Base-by-base conservation (phyloP, 1,140 invertebrate genomes). In the Steinernema feltiae region DNA sequence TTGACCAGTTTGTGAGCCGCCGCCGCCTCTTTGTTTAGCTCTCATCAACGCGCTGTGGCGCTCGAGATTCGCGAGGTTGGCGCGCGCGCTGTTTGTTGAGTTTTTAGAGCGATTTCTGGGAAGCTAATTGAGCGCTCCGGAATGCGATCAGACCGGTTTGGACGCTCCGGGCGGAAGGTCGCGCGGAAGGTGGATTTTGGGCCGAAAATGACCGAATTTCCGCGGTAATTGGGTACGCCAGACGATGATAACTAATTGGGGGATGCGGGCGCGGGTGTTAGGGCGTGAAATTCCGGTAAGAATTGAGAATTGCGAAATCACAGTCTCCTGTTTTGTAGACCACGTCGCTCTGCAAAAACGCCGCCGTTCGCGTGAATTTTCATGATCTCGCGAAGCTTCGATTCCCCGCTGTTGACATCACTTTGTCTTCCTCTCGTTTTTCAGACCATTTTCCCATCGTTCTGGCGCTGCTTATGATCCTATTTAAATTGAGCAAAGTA, bases 1-100 rank as follows among this genome's bases (percentile, higher is more conserved):
- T 63, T 63, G 53, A 63, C 53, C 53, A 63, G 53, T 63, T 63
- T 63, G 53, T 17, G 24, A 15, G 53, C 7, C 15, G 53, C 53
- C 53, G 53, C 24, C 53, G 53, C 53, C 53, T 63, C 53, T 63
- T 63, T 63, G 53, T 63, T 27, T 63, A 63, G 53, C 53, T n/a
- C 53, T 63, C 53, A 63, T 63, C 53, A 17, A 12, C 2, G 12
- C 15, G 24, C 7, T 46, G 41, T 46, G 7, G 41, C 7, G 53
- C 7, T 41, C 35, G 35, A 41, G 35, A 41, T n/a, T 41, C 35
- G 35, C 35, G 35, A 41, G 7, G 35, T 7, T 18, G 35, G n/a
- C n/a, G n/a, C n/a, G 41, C 7, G 7, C 24, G 53, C 53, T 63
- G 53, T 63, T 63, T 63, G 53, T 27, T 21, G 15, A 27, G 53